Base-by-base conservation (phyloP, 30 jellyfish, hydroid and myxozoan species). In the Chironex yamaguchii region DNA sequence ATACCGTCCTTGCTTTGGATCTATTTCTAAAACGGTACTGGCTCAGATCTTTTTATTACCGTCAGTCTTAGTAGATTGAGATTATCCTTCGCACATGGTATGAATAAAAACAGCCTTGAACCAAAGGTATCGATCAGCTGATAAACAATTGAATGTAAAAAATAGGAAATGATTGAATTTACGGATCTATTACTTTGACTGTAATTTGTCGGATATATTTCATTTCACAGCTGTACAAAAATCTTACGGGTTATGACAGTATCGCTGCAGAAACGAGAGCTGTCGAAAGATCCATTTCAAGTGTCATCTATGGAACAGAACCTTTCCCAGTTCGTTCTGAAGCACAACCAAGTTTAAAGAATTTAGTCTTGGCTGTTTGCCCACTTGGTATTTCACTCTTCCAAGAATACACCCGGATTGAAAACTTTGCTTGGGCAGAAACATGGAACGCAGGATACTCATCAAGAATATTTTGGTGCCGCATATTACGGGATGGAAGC, bases 381-480 rank as follows among this genome's bases (percentile, higher is more conserved):
- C 98, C 96, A n/a, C 36, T 82, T 21, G 98, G 98, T 0, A 67
- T 92, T 36, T 85, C 86, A 26, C 36, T 92, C 27, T 87, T 67
- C 54, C 92, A 86, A 72, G 95, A 87, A 1, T 30, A 25, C 34
- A 23, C 72, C 20, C 71, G 85, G 74, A 12, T 83, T 20, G 98
- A 92, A 22, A 63, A 84, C 1, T 92, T 92, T 65, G 63, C 87
- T 17, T 92, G 98, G 98, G 74, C 85, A 32, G 98, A 92, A 50
- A 79, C 87, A 48, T 92, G 98, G 98, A 92, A 92, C 49, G 95
- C 91, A 11, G 98, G 98, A 34, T 92, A 88, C 30, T 70, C 36
- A 20, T 85, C 34, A 29, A 67, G 68, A 49, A 82, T 84, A 23
- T 70, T 92, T 48, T 92, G 98, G 98, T 77, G 86, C 48, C 84